Evolutionary conservation across 2,113 vertebrate species (phyloP).

Genomic region (Clarias macrocephalus): DNA sequence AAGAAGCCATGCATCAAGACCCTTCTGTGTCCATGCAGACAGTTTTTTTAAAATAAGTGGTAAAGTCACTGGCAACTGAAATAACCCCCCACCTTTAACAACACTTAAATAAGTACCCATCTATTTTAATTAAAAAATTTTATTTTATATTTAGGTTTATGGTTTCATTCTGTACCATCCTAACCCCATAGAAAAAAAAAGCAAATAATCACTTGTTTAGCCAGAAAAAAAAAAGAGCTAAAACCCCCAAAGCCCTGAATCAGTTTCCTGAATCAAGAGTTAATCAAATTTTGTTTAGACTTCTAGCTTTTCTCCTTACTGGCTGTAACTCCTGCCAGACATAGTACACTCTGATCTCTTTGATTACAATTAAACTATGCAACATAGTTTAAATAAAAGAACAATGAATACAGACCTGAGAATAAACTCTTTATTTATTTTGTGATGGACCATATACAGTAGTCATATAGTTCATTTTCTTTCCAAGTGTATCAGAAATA

Average conservation of each 20-base stretch:
- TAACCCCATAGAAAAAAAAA: too few species aligned
- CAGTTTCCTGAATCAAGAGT: background rate
- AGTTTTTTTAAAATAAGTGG: too few species aligned
- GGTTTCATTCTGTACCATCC: background rate
- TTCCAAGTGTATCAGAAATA: constrained; percentile 55
- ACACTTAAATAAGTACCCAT: too few species aligned
- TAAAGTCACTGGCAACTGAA: too few species aligned
- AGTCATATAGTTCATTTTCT: constrained; percentile 41
- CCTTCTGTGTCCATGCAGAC: too few species aligned
- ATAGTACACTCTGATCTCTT: background rate
- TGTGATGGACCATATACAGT: constrained; percentile 48
- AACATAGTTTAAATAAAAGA: background rate
- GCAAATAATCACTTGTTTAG: background rate
- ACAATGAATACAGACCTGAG: constrained; percentile 23
- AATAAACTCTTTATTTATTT: constrained; percentile 54
- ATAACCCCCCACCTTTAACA: too few species aligned
- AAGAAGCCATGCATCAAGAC: too few species aligned
- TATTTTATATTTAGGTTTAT: too few species aligned
- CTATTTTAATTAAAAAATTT: too few species aligned
- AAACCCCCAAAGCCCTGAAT: background rate
- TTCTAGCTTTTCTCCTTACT: too few species aligned
- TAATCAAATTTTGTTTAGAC: background rate
- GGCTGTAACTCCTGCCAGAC: background rate
- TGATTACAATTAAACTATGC: background rate
- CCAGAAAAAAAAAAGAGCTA: background rate